Percentiles rank a stretch among this genome's conserved stretches.
Conservation (phyloP, 2,797 vertebrate genomes). For the Thalassophryne amazonica region DNA sequence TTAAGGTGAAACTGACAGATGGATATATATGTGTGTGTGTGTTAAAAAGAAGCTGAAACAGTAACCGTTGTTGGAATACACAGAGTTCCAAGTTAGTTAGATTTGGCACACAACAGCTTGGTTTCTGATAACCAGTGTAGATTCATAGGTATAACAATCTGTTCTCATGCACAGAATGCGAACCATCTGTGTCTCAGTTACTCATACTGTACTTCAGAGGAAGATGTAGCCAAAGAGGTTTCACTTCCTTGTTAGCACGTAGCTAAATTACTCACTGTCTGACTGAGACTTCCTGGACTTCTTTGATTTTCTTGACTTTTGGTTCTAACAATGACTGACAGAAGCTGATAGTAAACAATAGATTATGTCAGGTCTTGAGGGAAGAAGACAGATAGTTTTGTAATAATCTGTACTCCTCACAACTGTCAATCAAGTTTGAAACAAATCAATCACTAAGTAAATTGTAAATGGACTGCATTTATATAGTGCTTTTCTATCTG, state of each 20-base stretch:
- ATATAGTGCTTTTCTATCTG: too few relatives aligned
- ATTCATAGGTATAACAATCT: conserved; percentile 4
- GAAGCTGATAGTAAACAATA: conserved; percentile 1
- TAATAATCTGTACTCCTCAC: conserved; percentile 18
- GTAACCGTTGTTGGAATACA: conserved; percentile 20
- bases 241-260: conserved; percentile 6
- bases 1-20: too few relatives aligned
- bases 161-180: conserved; percentile 26
- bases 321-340: conserved; percentile 28
- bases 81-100: conserved; percentile 11
- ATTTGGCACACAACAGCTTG: conserved; percentile 22
- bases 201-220: conserved; percentile 26
- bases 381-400: conserved; percentile 23
- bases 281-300: conserved; percentile 43
- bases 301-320: neutral
- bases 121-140: conserved; percentile 14
- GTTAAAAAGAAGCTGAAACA: too few relatives aligned
- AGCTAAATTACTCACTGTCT: conserved; percentile 28
- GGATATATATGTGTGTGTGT: too few relatives aligned
- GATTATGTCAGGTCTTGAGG: conserved; percentile 32
- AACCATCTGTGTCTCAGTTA: conserved; percentile 32
- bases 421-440: conserved; percentile 29
- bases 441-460: conserved; percentile 60
- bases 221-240: conserved; percentile 14
- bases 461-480: too few relatives aligned